A percentile compares a stretch with the other conserved stretches of the same genome.
phyloP scores from a whole-genome alignment of 2,888 invertebrate species.

The Arge pagana region DNA sequence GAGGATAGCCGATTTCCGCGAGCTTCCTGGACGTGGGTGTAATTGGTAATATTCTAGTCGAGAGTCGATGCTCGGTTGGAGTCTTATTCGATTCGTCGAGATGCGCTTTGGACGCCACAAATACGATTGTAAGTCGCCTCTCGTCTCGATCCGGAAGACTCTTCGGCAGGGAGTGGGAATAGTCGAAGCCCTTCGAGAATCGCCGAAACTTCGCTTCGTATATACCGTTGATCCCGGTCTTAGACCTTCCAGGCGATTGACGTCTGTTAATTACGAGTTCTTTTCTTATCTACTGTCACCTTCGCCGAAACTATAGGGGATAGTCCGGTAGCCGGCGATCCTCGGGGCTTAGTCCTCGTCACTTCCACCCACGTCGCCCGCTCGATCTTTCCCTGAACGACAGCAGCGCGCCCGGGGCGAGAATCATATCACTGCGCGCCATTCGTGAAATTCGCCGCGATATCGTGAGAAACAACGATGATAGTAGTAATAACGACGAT shows the following conservation, averaged over 20 bases:
- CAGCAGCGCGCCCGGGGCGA: not conserved
- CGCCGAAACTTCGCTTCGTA: not conserved
- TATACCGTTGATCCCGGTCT: slow-evolving; percentile 27
- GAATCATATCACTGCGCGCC: not conserved
- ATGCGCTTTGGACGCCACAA: too few species aligned
- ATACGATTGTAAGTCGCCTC: too few species aligned
- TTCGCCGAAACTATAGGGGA: slow-evolving; percentile 36
- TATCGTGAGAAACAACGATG: slow-evolving; percentile 10
- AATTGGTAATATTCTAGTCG: too few species aligned
- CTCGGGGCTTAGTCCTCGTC: slow-evolving; percentile 53
- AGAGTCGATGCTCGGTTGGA: too few species aligned
- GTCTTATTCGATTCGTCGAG: too few species aligned
- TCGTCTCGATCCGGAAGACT: too few species aligned
- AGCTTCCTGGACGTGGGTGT: too few species aligned
- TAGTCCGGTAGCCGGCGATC: slow-evolving; percentile 37
- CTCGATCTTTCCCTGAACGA: slow-evolving; percentile 48
- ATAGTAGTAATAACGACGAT: slow-evolving; percentile 25
- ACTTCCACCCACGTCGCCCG: slow-evolving; percentile 48
- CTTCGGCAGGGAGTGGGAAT: too few species aligned
- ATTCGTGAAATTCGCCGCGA: slow-evolving; percentile 2
- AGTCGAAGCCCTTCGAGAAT: too few species aligned
- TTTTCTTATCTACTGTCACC: slow-evolving; percentile 56
- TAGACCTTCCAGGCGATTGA: slow-evolving; percentile 39
- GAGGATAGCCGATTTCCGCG: too few species aligned
- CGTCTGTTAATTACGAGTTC: slow-evolving; percentile 52